phyloP scores from a whole-genome alignment of 2,888 invertebrate species.

The Cephalotes varians region DNA sequence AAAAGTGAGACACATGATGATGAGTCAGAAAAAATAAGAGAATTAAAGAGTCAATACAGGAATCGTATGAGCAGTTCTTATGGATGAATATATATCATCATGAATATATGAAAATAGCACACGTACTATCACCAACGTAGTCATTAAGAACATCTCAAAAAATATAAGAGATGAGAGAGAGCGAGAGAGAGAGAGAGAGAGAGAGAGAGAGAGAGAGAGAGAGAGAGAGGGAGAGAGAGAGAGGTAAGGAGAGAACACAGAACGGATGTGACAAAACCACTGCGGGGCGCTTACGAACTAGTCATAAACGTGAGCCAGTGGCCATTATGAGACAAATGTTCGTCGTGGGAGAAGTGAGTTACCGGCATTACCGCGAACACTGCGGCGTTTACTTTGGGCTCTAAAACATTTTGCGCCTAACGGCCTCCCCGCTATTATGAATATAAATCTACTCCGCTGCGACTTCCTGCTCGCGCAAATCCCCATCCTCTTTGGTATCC shows the following conservation, averaged over 20 bases:
- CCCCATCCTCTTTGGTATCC: constrained; percentile 13
- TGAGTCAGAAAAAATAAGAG: neutral
- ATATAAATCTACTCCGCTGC: constrained; percentile 44
- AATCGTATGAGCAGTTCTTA: neutral
- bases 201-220: neutral
- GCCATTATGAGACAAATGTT: constrained; percentile 71
- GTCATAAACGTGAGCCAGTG: constrained; percentile 66
- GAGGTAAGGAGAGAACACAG: constrained; percentile 1
- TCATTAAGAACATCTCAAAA: constrained; percentile 16
- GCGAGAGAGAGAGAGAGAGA: neutral
- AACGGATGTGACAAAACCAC: constrained; percentile 63
- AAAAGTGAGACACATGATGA: neutral
- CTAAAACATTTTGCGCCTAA: constrained; percentile 62
- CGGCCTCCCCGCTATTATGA: constrained; percentile 18
- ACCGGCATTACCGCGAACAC: constrained; percentile 56
- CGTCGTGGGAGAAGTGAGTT: constrained; percentile 66
- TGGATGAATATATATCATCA: constrained; percentile 11
- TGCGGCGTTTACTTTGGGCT: constrained; percentile 62
- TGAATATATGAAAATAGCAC: constrained; percentile 16
- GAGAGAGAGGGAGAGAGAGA: neutral
- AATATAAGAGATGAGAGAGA: neutral
- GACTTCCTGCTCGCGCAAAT: neutral
- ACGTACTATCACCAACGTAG: neutral
- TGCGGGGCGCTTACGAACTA: constrained; percentile 63
- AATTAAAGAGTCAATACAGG: neutral